Percentiles rank a stretch among this genome's conserved stretches.
Conservation (phyloP, 2,113 vertebrate species). For the Montifringilla adamsi region DNA sequence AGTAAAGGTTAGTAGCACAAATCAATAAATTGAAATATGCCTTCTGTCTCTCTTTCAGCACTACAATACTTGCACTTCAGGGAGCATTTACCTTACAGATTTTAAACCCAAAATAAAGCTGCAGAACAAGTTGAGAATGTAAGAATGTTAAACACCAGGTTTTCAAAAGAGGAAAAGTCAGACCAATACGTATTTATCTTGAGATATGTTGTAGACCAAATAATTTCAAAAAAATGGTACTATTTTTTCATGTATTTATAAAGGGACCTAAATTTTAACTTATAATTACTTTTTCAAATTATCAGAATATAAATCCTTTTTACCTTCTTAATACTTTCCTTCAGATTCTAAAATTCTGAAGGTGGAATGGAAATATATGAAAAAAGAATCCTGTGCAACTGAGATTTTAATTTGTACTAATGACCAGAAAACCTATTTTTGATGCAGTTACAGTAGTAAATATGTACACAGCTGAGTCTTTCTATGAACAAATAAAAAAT, state of each 20-base stretch:
- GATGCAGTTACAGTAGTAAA: neutral
- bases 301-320: neutral
- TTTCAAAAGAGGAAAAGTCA: neutral
- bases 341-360: neutral
- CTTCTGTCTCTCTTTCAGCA: neutral
- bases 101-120: slow-evolving; percentile 6
- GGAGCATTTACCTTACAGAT: neutral
- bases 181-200: neutral
- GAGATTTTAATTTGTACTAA: neutral
- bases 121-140: neutral
- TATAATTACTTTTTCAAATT: neutral
- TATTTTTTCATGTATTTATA: neutral
- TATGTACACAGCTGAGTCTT: neutral
- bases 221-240: neutral
- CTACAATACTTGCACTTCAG: neutral
- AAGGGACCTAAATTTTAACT: neutral
- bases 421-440: neutral
- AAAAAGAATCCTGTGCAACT: neutral
- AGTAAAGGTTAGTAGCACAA: slow-evolving; percentile 25
- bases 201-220: neutral
- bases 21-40: slow-evolving; percentile 32
- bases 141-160: neutral
- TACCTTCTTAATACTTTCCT: neutral
- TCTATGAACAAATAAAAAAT: neutral
- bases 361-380: neutral